Conservation (phyloP, 2,113 vertebrate species). For the Esox niger region DNA sequence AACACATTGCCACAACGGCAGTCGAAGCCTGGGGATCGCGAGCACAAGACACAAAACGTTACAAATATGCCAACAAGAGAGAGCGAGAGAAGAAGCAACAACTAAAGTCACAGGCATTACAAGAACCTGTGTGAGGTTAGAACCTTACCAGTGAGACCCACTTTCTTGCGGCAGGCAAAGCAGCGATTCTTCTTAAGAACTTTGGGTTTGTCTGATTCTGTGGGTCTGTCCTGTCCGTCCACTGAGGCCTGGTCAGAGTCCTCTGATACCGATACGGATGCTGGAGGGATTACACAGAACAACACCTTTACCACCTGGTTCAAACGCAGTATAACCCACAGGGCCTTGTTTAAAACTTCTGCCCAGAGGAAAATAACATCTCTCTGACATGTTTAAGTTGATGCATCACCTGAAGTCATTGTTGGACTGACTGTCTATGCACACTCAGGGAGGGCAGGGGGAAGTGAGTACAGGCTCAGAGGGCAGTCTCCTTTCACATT, state of each 20-base stretch:
- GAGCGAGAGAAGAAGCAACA: background rate
- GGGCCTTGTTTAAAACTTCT: no score
- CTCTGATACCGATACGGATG: constrained; percentile 34
- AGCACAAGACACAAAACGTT: background rate
- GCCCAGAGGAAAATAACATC: no score
- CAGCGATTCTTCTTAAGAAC: constrained; percentile 83
- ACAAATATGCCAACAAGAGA: background rate
- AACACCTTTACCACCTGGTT: background rate
- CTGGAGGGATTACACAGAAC: background rate
- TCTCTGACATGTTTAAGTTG: no score
- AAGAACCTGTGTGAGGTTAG: background rate
- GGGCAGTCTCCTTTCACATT: no score
- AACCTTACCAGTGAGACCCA: constrained; percentile 82
- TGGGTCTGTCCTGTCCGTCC: constrained; percentile 66
- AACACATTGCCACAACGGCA: constrained; percentile 86
- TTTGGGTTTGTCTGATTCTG: constrained; percentile 78
- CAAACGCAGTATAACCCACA: no score
- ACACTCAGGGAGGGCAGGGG: no score
- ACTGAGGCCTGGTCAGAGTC: constrained; percentile 70
- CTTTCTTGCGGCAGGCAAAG: constrained; percentile 87
- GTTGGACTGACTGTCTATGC: no score
- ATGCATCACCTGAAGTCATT: no score
- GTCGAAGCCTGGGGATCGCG: constrained; percentile 76
- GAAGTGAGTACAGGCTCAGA: no score
- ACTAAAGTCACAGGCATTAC: no score